phyloP scores from a whole-genome alignment of 2,113 vertebrate species.

The Noturus placidus region DNA sequence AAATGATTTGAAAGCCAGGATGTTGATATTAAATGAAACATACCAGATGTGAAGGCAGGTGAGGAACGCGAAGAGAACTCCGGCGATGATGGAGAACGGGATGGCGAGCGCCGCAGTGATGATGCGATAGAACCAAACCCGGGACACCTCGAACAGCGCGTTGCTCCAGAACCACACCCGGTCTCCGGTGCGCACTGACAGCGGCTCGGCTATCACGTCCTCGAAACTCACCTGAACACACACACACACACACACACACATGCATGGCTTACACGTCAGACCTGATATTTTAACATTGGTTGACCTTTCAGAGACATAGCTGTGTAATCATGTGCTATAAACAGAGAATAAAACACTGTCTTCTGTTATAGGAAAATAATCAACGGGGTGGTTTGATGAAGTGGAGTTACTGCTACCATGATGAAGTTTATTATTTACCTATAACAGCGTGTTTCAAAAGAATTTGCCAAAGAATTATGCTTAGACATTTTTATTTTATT shows the following conservation, averaged over 20 bases:
- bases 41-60: conserved; percentile 77
- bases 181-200: conserved; percentile 72
- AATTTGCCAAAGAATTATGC: neutral
- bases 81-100: conserved; percentile 69
- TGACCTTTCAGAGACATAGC: neutral
- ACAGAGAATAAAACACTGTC: neutral
- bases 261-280: conserved; percentile 7
- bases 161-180: conserved; percentile 77
- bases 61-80: conserved; percentile 71
- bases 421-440: neutral
- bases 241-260: neutral
- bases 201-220: conserved; percentile 76
- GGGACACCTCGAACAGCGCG: conserved; percentile 74
- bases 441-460: neutral
- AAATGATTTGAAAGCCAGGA: neutral
- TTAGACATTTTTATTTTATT: neutral
- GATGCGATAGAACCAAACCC: conserved; percentile 73
- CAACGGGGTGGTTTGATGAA: neutral
- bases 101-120: conserved; percentile 68
- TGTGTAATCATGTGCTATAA: neutral
- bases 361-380: neutral
- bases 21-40: neutral
- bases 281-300: neutral
- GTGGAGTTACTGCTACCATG: neutral
- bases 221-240: conserved; percentile 72